Conservation (phyloP, 2,113 vertebrate genomes). For the Osmerus mordax region DNA sequence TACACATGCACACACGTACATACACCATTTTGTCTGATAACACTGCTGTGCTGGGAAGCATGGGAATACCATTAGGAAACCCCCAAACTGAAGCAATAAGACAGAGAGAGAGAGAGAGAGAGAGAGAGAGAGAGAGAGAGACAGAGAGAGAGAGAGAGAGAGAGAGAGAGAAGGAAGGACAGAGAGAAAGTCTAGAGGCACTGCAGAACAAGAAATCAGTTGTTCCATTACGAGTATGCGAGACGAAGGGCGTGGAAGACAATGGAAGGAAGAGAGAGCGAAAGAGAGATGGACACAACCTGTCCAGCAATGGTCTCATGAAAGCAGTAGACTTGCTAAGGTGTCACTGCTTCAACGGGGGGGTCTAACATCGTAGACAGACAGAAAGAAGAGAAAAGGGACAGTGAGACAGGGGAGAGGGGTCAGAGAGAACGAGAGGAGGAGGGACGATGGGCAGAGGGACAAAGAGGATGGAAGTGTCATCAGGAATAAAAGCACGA, state of each 20-base stretch:
- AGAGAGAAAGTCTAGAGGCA: not conserved
- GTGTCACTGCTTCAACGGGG: not conserved
- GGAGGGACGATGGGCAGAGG: not conserved
- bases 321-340: not conserved
- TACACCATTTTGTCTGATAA: too few species aligned
- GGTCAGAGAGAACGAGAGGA: constrained; percentile 13
- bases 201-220: not conserved
- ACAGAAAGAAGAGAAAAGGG: not conserved
- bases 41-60: constrained; percentile 48
- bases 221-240: too few species aligned
- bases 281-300: too few species aligned
- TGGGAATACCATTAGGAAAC: constrained; percentile 75
- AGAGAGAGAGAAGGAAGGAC: not conserved
- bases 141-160: not conserved
- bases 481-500: not conserved
- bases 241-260: not conserved
- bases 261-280: too few species aligned
- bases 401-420: not conserved
- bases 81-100: constrained; percentile 58
- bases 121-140: constrained; percentile 3
- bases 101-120: not conserved
- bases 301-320: too few species aligned
- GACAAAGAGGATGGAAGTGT: not conserved
- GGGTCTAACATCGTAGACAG: too few species aligned
- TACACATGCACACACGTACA: too few species aligned